Evolutionary conservation across 64 coral and sea anemone species (phyloP).

Genomic region (Stichodactyla mertensii): DNA sequence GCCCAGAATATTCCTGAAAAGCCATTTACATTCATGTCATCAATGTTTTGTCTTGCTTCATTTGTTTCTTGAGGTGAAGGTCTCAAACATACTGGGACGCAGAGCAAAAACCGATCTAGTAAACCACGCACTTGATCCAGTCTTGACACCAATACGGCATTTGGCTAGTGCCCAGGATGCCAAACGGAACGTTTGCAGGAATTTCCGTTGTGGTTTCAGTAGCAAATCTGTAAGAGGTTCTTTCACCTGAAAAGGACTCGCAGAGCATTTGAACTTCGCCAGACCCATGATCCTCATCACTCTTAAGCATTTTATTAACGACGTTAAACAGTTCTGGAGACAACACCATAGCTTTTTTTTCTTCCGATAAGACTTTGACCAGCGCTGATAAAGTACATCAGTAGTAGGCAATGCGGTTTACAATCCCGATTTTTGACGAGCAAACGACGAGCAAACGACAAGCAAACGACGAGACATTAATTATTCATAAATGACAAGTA

Average conservation of each 20-base stretch:
- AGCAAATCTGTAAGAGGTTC: slow-evolving; percentile 33
- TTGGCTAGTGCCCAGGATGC: slow-evolving; percentile 43
- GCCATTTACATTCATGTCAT: not conserved
- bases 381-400: slow-evolving; percentile 48
- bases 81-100: no score
- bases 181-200: slow-evolving; percentile 40
- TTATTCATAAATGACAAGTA: no score
- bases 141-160: slow-evolving; percentile 24
- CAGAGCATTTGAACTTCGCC: slow-evolving; percentile 45
- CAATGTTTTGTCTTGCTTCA: slow-evolving; percentile 23
- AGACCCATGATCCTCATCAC: slow-evolving; percentile 42
- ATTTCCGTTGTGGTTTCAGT: slow-evolving; percentile 42
- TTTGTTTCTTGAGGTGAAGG: slow-evolving; percentile 17
- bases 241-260: slow-evolving; percentile 51
- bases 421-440: no score
- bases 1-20: slow-evolving; percentile 22
- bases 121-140: no score
- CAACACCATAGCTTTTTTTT: slow-evolving; percentile 19
- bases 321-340: slow-evolving; percentile 48
- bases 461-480: no score
- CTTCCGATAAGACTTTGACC: slow-evolving; percentile 30
- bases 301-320: slow-evolving; percentile 59
- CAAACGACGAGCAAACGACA: no score
- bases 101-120: no score
- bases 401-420: no score